phyloP scores from a whole-genome alignment of 2,113 vertebrate species.

The Pelmatolapia mariae region DNA sequence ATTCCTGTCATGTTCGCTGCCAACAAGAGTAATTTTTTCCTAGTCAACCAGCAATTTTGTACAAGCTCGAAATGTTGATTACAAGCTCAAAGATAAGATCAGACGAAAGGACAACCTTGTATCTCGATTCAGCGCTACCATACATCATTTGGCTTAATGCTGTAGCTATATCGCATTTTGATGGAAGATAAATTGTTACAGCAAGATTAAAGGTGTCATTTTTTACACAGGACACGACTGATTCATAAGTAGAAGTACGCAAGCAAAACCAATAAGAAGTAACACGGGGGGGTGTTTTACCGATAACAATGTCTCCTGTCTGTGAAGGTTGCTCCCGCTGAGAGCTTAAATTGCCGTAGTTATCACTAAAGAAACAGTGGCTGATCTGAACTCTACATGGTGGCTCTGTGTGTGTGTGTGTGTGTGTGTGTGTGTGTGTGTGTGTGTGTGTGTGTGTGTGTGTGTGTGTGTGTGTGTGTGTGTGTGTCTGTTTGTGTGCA shows the following conservation, averaged over 20 bases:
- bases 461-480: neutral
- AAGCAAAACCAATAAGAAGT: neutral
- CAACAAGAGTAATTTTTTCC: neutral
- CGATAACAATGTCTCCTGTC: neutral
- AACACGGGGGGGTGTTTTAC: neutral
- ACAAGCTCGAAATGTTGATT: neutral
- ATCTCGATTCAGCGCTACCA: neutral
- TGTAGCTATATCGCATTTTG: neutral
- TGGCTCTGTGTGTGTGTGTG: neutral
- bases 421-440: neutral
- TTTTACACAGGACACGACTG: neutral
- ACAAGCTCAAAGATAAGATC: neutral
- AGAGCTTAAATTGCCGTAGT: conserved; percentile 36
- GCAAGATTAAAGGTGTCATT: neutral
- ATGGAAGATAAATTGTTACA: neutral
- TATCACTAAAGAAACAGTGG: conserved; percentile 42
- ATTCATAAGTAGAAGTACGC: neutral
- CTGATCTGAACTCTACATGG: conserved; percentile 5
- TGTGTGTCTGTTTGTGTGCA: neutral
- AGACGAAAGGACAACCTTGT: neutral
- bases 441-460: neutral
- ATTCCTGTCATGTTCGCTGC: conserved; percentile 7
- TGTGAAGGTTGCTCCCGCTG: conserved; percentile 28
- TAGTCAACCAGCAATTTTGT: neutral
- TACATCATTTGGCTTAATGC: neutral